Evolutionary conservation across 1,140 invertebrate species (phyloP).

Genomic region (Drosophila carrolli): DNA sequence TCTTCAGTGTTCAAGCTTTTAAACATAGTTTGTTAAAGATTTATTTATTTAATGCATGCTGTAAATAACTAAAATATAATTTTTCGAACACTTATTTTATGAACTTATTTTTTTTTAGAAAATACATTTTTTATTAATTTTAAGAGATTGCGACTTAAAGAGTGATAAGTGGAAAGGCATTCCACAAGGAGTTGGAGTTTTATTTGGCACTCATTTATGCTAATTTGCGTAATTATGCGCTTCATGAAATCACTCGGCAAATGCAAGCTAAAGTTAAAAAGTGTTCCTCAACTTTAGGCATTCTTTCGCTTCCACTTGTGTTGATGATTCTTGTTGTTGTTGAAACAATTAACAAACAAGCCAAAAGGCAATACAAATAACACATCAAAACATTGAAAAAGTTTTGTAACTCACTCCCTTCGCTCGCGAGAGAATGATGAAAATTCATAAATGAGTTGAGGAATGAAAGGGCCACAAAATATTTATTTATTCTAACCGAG

Average conservation of each 20-base stretch:
- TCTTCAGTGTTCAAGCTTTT: too few species aligned
- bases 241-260: conserved; percentile 77
- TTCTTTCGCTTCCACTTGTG: conserved; percentile 19
- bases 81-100: too few species aligned
- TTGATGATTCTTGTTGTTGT: conserved; percentile 48
- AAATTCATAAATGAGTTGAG: conserved; percentile 70
- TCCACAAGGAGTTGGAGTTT: conserved; percentile 33
- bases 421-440: conserved; percentile 58
- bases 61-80: too few species aligned
- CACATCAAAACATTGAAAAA: conserved; percentile 82
- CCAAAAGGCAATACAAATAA: conserved; percentile 76
- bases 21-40: too few species aligned
- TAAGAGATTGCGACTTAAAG: too few species aligned
- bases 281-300: conserved; percentile 37
- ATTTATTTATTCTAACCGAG: conserved; percentile 12
- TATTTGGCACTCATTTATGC: conserved; percentile 72
- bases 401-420: conserved; percentile 29
- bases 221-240: conserved; percentile 84
- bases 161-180: background rate
- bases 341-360: conserved; percentile 80
- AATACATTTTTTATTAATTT: too few species aligned
- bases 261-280: conserved; percentile 71
- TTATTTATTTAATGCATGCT: too few species aligned
- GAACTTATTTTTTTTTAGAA: too few species aligned
- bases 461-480: conserved; percentile 17